Evolutionary conservation across 2,888 invertebrate genomes (phyloP).

Genomic region (Venustoraphidia nigricollis): DNA sequence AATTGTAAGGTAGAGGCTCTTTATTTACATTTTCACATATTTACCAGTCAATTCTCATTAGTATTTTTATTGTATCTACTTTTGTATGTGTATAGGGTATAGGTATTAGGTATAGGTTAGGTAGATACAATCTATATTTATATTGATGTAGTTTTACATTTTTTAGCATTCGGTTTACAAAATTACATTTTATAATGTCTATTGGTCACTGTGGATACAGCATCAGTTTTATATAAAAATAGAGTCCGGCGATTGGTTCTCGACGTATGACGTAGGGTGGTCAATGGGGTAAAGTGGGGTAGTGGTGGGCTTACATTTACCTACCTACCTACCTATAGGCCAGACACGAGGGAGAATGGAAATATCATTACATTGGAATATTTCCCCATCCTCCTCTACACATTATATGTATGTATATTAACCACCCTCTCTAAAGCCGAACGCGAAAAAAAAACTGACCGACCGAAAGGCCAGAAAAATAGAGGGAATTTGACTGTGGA

Average conservation of each 20-base stretch:
- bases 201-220: constrained; percentile 17
- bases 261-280: constrained; percentile 10
- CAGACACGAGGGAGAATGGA: constrained; percentile 20
- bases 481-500: constrained; percentile 32
- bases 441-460: constrained; percentile 24
- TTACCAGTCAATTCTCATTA: no score
- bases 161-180: not conserved
- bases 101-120: no score
- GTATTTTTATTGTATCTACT: no score
- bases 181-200: constrained; percentile 12
- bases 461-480: constrained; percentile 31
- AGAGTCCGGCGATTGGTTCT: constrained; percentile 20
- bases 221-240: constrained; percentile 17
- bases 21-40: no score
- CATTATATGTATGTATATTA: not conserved
- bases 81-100: no score
- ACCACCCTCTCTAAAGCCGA: constrained; percentile 25
- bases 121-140: no score
- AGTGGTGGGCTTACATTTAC: constrained; percentile 6
- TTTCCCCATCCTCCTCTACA: not conserved
- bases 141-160: no score
- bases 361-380: constrained; percentile 29
- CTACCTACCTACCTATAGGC: no score
- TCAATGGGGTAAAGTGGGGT: constrained; percentile 13
- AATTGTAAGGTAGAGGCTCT: no score